A percentile compares a stretch with the other conserved stretches of the same genome.
Evolutionary conservation across 2,797 vertebrate species (phyloP).

Genomic region (Oophaga sylvatica): DNA sequence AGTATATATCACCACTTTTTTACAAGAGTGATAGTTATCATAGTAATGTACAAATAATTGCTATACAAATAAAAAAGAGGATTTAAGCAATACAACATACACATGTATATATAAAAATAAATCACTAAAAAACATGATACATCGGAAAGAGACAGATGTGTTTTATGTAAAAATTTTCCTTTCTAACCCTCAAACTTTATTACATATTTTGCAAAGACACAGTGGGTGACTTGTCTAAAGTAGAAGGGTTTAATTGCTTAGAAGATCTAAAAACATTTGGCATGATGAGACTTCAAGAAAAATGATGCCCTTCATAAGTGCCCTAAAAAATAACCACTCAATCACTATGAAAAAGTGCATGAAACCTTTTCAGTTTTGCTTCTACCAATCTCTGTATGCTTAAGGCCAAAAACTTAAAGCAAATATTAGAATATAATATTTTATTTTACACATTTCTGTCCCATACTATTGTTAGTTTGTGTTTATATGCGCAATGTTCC

Average conservation of each 20-base stretch:
- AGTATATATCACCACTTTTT: neutral
- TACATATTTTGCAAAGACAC: conserved; percentile 51
- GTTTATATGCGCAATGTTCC: conserved; percentile 14
- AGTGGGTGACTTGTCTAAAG: conserved; percentile 46
- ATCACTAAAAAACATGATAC: neutral
- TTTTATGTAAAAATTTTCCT: neutral
- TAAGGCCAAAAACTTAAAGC: conserved; percentile 17
- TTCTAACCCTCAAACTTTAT: conserved; percentile 29
- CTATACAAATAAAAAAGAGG: neutral
- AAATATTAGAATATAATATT: conserved; percentile 10
- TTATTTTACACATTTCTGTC: conserved; percentile 18
- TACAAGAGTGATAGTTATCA: neutral
- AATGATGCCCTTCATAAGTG: conserved; percentile 53
- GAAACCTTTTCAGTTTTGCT: conserved; percentile 14
- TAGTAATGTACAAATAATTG: neutral
- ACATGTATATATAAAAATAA: neutral
- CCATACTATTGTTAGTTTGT: conserved; percentile 24
- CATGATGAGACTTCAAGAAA: conserved; percentile 53
- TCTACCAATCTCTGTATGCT: conserved; percentile 7
- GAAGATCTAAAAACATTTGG: conserved; percentile 47
- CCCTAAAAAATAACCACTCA: conserved; percentile 50
- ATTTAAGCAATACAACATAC: neutral
- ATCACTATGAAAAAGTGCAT: conserved; percentile 12
- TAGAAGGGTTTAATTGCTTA: conserved; percentile 60
- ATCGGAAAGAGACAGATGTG: neutral